These are phyloP conservation scores for Drosophila anomelani DNA, from an alignment of 2,888 invertebrate genomes.

Conservation along the genomic window DNA sequence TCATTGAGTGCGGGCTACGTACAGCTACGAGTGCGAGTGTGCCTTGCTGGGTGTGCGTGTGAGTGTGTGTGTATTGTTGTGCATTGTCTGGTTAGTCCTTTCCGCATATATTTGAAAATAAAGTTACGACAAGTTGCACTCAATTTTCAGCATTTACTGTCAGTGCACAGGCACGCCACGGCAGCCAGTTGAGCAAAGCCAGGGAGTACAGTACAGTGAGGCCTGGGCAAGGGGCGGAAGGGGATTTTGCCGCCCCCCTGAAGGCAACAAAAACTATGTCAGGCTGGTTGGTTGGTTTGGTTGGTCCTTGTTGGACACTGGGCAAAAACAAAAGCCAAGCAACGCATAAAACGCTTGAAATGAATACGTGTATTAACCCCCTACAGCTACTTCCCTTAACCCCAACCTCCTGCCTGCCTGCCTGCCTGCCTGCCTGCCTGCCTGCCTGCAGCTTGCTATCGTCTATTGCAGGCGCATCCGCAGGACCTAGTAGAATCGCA, in stretches of 20 bases:
- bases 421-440: background rate
- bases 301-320: conserved; percentile 40
- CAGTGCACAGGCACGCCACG: conserved; percentile 65
- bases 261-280: conserved; percentile 61
- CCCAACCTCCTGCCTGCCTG: background rate
- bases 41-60: background rate
- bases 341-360: conserved; percentile 75
- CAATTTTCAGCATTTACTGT: conserved; percentile 81
- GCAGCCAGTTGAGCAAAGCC: conserved; percentile 33
- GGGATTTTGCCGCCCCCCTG: background rate
- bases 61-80: conserved; percentile 42
- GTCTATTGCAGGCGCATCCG: conserved; percentile 8
- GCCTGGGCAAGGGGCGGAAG: background rate
- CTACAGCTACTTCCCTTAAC: background rate
- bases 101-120: conserved; percentile 77
- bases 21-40: conserved; percentile 8
- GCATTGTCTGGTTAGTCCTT: conserved; percentile 77
- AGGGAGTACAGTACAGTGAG: conserved; percentile 7
- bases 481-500: conserved; percentile 1
- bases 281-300: conserved; percentile 19
- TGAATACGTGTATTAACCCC: conserved; percentile 70
- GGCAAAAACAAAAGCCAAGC: conserved; percentile 61
- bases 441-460: background rate
- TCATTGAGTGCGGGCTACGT: conserved; percentile 35
- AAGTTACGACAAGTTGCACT: conserved; percentile 81